Evolutionary conservation across 2,113 vertebrate species (phyloP).

Genomic region (Amblyopsis rosae): DNA sequence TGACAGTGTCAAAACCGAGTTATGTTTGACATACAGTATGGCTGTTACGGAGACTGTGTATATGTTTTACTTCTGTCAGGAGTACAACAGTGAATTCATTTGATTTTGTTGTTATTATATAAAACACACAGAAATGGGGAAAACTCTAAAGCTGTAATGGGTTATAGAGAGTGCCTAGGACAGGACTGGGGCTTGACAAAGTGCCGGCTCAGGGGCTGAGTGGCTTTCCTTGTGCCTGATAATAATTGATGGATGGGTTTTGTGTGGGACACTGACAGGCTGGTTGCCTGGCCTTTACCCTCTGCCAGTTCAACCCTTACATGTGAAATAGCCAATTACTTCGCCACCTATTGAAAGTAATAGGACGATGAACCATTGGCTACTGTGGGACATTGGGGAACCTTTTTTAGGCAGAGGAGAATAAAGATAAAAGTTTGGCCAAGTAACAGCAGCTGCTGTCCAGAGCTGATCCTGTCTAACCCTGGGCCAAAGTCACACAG

Average conservation of each 20-base stretch:
- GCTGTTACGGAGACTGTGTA: slow-evolving; percentile 52
- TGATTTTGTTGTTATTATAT: slow-evolving; percentile 10
- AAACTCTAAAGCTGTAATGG: slow-evolving; percentile 60
- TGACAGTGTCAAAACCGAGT: slow-evolving; percentile 24
- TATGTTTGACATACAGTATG: slow-evolving; percentile 7
- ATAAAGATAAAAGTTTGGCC: slow-evolving; percentile 85
- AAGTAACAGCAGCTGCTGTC: slow-evolving; percentile 81
- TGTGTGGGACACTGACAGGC: slow-evolving; percentile 85
- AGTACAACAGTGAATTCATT: not conserved
- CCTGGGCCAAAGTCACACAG: slow-evolving; percentile 54
- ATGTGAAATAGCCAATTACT: slow-evolving; percentile 99
- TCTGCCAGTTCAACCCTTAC: slow-evolving; percentile 92
- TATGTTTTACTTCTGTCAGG: slow-evolving; percentile 28
- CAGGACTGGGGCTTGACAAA: slow-evolving; percentile 76
- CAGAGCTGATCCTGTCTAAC: slow-evolving; percentile 31
- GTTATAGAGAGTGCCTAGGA: slow-evolving; percentile 33
- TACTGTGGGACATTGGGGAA: slow-evolving; percentile 80
- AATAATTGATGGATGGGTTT: slow-evolving; percentile 95
- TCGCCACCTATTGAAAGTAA: slow-evolving; percentile 88
- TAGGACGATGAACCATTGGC: slow-evolving; percentile 95
- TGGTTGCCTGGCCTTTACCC: slow-evolving; percentile 93
- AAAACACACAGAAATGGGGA: slow-evolving; percentile 1
- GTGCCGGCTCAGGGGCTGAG: slow-evolving; percentile 77
- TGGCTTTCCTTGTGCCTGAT: slow-evolving; percentile 84
- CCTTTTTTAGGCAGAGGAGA: slow-evolving; percentile 75